Base-by-base conservation (phyloP, 1,140 invertebrate genomes). In the Akabosia matsudoensis region DNA sequence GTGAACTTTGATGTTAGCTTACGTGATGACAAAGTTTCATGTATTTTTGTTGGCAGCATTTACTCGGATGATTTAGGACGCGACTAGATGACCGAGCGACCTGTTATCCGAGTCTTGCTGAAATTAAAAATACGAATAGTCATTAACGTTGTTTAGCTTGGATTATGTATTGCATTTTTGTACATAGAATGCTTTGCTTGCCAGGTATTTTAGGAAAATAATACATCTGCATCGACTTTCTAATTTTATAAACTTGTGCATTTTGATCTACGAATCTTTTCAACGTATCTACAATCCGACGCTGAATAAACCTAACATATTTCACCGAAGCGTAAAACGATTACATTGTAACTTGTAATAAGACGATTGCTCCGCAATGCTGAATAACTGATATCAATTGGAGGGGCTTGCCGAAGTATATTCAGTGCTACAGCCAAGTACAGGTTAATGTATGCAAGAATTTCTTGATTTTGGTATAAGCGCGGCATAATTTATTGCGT, bases 61-160 rank as follows among this genome's bases (percentile, higher is more conserved):
- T 28, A 10, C 37, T 45, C 18, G 37, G 37, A 7, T 45, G 7
- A 18, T 45, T 45, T 18, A 45, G 18, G 7, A 2, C 26, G 7
- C 31, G 61, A 67, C 61, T 67, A 14, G 61, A 67, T 67, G 61
- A 67, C 61, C 61, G 61, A 67, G 61, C 61, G 61, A 67, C 61
- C 61, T 67, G 61, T 31, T 30, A 67, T 30, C 13, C 22, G 7
- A 67, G 31, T 28, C 30, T n/a, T 67, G 37, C 7, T 45, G 37
- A 7, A 45, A 45, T 18, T 18, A 18, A 7, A 45, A 7, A 45
- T 18, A 45, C 37, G 18, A 45, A 7, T 18, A 45, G 37, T 18
- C 37, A 10, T 18, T 45, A 45, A 45, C 37, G 7, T 18, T 45
- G 7, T 18, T 45, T 45, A 7, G 7, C 37, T 45, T 18, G n/a